Evolutionary conservation across 2,113 vertebrate genomes (phyloP).

Genomic region (Xiphophorus couchianus): DNA sequence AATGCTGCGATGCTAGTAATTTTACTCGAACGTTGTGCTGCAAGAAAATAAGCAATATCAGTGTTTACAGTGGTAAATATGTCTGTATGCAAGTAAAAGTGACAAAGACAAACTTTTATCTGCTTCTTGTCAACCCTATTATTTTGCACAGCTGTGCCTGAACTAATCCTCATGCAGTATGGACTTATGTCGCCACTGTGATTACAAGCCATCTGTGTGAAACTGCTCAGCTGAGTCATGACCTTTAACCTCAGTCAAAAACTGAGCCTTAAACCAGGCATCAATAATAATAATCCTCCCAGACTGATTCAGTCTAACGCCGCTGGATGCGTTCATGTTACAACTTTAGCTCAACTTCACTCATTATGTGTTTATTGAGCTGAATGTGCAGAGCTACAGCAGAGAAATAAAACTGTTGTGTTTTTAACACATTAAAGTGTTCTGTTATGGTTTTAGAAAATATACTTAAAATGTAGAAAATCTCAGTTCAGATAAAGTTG

Average conservation of each 20-base stretch:
- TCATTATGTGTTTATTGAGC: too few relatives aligned
- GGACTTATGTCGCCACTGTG: not conserved
- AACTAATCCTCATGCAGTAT: not conserved
- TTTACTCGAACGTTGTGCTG: not conserved
- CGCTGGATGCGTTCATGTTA: not conserved
- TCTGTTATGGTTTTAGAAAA: too few relatives aligned
- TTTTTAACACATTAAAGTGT: too few relatives aligned
- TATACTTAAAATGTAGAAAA: too few relatives aligned
- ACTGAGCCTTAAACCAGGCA: slow-evolving; percentile 2
- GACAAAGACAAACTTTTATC: not conserved
- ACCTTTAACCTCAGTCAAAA: slow-evolving; percentile 9
- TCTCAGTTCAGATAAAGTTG: too few relatives aligned
- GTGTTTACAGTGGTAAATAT: not conserved
- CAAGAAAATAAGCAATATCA: not conserved
- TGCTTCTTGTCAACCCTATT: not conserved
- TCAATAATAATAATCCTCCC: slow-evolving; percentile 25
- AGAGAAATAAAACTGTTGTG: too few relatives aligned
- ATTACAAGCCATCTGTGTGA: slow-evolving; percentile 1
- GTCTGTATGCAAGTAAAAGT: not conserved
- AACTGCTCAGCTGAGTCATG: slow-evolving; percentile 6
- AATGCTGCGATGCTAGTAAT: not conserved
- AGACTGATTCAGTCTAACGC: slow-evolving; percentile 7
- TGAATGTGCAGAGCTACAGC: too few relatives aligned
- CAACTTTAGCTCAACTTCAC: not conserved
- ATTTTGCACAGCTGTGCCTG: not conserved